Conservation (phyloP, 2,888 invertebrate genomes). For the Andricus quercusramuli region DNA sequence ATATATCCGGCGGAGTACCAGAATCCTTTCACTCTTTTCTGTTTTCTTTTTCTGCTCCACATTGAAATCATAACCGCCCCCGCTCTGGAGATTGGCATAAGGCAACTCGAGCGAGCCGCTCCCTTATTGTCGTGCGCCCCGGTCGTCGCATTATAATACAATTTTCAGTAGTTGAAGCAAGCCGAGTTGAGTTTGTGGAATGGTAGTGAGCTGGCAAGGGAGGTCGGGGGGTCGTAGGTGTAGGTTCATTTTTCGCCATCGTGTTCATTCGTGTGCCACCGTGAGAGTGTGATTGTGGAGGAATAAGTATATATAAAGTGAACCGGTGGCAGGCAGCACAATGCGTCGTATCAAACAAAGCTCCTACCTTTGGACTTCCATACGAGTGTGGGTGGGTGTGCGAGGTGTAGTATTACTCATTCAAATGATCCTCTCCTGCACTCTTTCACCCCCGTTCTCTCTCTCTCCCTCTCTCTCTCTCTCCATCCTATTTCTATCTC, state of each 20-base stretch:
- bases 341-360: conserved; percentile 78
- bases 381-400: conserved; percentile 76
- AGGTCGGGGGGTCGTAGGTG: conserved; percentile 44
- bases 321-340: conserved; percentile 76
- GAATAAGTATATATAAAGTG: conserved; percentile 70
- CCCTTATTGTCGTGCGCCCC: conserved; percentile 71
- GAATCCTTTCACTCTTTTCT: conserved; percentile 40
- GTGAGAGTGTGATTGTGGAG: conserved; percentile 53
- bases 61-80: conserved; percentile 71
- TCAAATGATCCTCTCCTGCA: conserved; percentile 75
- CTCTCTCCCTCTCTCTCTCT: conserved; percentile 54
- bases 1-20: conserved; percentile 29
- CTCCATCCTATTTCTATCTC: conserved; percentile 35
- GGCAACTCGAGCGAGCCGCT: conserved; percentile 73
- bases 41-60: conserved; percentile 43
- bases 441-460: conserved; percentile 44
- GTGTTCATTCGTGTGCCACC: conserved; percentile 57
- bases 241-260: conserved; percentile 48
- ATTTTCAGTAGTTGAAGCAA: conserved; percentile 71
- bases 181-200: conserved; percentile 47
- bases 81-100: conserved; percentile 75
- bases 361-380: conserved; percentile 70
- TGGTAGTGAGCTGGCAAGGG: conserved; percentile 41
- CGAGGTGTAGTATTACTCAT: conserved; percentile 79
- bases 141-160: conserved; percentile 74